Evolutionary conservation across 2,113 vertebrate genomes (phyloP).

Genomic region (Ariopsis seemanni): DNA sequence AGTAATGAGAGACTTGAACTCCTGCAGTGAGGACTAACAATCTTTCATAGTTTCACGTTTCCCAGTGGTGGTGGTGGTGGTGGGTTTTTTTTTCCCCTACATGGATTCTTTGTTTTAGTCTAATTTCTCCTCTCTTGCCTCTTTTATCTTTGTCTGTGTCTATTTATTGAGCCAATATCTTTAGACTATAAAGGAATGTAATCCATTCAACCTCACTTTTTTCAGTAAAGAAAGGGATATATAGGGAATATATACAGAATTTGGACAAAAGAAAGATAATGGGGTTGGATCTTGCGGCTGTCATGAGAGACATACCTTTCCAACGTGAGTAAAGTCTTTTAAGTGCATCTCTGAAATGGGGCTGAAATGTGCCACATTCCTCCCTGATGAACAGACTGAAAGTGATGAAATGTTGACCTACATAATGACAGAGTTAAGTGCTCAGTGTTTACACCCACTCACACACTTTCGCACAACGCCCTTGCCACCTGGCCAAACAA

Average conservation of each 20-base stretch:
- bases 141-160: background rate
- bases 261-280: background rate
- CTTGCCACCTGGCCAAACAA: constrained; percentile 52
- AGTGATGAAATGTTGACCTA: constrained; percentile 56
- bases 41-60: constrained; percentile 40
- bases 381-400: constrained; percentile 52
- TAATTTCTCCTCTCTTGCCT: background rate
- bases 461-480: constrained; percentile 36
- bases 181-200: background rate
- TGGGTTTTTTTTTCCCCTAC: constrained; percentile 5
- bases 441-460: constrained; percentile 50
- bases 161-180: constrained; percentile 12
- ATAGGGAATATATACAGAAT: background rate
- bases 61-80: background rate
- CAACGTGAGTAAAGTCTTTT: constrained; percentile 66
- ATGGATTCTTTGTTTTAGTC: constrained; percentile 1
- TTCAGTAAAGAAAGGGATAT: background rate
- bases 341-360: constrained; percentile 36
- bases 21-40: constrained; percentile 38
- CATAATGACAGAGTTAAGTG: constrained; percentile 52
- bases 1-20: constrained; percentile 52
- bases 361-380: constrained; percentile 48
- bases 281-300: constrained; percentile 2
- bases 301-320: constrained; percentile 83
- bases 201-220: background rate